Base-by-base conservation (phyloP, 2,888 invertebrate genomes). In the Epistrophella euchroma region DNA sequence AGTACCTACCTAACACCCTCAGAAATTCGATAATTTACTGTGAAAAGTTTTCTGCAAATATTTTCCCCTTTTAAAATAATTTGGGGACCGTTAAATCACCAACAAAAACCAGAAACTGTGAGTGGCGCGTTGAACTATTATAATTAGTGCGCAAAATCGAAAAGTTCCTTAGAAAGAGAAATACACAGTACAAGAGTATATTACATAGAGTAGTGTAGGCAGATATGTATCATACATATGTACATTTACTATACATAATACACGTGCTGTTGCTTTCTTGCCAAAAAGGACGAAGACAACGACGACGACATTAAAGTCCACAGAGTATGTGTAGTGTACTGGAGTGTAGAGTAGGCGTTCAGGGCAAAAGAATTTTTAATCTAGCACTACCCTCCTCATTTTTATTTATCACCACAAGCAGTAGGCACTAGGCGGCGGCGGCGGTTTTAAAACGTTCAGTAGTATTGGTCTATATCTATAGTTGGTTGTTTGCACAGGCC, bases 211-310 rank as follows among this genome's bases (percentile, higher is more conserved):
- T 68, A 76, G 50, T n/a, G 64, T 68, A 68, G n/a, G 17, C 6
- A 17, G n/a, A n/a, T 15, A 52, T 15, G 32, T 32, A 32, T 9
- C 28, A 25, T 4, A 28, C n/a, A 25, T 25, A 25, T 9, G 28
- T 47, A 45, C 13, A 47, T 47, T 68, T 17, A 37, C 15, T 78
- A 78, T 82, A 81, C 77, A 86, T 86, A 86, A 74, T 81, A 81
- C 86, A 86, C 86, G 86, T 86, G 86, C 86, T 86, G 82, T 77
- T 86, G 86, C 86, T 74, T 71, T 71, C 66, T 68, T 45, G 50
- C 22, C 58, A 81, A 86, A 60, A 86, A 81, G 73, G 77, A 85
- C 80, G 47, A 83, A 37, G 52, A 56, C 70, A 47, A 68, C 72
- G 47, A 74, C 78, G 71, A 40, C 37, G 37, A n/a, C n/a, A 4